A percentile compares a stretch with the other conserved stretches of the same genome.
These are phyloP conservation scores for Disparrhopalites patrizii DNA, from an alignment of 2,888 invertebrate genomes.

Conservation along the genomic window DNA sequence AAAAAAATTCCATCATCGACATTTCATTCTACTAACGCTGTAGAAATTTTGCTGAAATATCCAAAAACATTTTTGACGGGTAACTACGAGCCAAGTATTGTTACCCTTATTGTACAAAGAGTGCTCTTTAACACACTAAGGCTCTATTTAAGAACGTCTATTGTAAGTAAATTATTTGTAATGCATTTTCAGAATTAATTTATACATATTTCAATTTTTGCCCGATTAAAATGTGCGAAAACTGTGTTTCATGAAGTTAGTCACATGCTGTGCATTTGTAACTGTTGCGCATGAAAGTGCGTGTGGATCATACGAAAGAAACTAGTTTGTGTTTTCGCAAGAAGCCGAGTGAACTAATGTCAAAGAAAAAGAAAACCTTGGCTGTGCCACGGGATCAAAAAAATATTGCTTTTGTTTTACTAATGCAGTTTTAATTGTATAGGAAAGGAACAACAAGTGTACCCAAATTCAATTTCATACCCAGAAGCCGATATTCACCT, in stretches of 20 bases:
- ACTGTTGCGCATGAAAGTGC: neutral
- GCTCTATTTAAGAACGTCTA: neutral
- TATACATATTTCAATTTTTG: no score
- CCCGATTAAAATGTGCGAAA: no score
- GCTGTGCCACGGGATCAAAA: constrained; percentile 2
- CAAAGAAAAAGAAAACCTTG: neutral
- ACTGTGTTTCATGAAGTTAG: no score
- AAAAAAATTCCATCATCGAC: no score
- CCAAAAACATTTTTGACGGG: neutral
- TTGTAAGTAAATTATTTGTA: neutral
- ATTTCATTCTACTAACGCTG: no score
- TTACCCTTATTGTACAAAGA: constrained; percentile 1
- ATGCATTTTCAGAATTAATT: no score
- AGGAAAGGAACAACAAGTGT: no score
- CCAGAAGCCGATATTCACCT: no score
- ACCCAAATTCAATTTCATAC: no score
- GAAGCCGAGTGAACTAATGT: neutral
- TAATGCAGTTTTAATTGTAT: no score
- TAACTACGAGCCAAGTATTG: no score
- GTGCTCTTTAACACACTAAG: neutral
- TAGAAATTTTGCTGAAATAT: neutral
- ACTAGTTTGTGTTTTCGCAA: neutral
- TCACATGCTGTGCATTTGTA: constrained; percentile 2
- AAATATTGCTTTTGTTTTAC: no score
- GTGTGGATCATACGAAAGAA: neutral